These are phyloP conservation scores for Imbricaverruca yamaguchii DNA, from an alignment of 2,888 invertebrate genomes.

Conservation along the genomic window DNA sequence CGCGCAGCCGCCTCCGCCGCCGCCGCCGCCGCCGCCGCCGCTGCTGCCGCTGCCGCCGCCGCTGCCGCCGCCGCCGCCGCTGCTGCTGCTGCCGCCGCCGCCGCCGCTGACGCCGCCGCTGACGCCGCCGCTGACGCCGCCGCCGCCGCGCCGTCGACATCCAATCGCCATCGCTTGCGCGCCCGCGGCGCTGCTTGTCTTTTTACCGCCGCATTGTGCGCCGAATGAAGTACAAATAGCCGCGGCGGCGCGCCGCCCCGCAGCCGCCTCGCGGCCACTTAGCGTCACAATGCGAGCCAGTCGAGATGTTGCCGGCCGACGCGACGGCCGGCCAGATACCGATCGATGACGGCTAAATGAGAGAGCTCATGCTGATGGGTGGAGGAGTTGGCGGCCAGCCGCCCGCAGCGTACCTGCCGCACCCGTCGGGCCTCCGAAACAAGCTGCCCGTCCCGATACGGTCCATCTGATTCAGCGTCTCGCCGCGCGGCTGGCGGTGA, in stretches of 20 bases:
- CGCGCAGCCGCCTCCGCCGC: too few relatives aligned
- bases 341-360: conserved; percentile 2
- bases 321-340: background rate
- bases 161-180: background rate
- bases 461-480: too few relatives aligned
- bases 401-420: too few relatives aligned
- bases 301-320: too few relatives aligned
- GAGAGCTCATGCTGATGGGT: background rate
- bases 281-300: background rate
- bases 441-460: too few relatives aligned
- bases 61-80: background rate
- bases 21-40: too few relatives aligned
- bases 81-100: background rate
- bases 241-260: background rate
- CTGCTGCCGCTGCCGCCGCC: background rate
- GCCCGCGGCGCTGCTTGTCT: background rate
- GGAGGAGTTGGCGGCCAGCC: too few relatives aligned
- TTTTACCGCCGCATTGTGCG: conserved; percentile 9
- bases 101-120: too few relatives aligned
- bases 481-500: too few relatives aligned
- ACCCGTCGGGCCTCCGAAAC: too few relatives aligned
- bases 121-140: too few relatives aligned
- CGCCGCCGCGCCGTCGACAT: background rate
- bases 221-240: background rate
- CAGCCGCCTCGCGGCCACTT: background rate